Evolutionary conservation across 92 coral and sea anemone species (phyloP), one percentile per base, ranked within the genome.

Genomic region (Parazoanthus atlanticus): DNA sequence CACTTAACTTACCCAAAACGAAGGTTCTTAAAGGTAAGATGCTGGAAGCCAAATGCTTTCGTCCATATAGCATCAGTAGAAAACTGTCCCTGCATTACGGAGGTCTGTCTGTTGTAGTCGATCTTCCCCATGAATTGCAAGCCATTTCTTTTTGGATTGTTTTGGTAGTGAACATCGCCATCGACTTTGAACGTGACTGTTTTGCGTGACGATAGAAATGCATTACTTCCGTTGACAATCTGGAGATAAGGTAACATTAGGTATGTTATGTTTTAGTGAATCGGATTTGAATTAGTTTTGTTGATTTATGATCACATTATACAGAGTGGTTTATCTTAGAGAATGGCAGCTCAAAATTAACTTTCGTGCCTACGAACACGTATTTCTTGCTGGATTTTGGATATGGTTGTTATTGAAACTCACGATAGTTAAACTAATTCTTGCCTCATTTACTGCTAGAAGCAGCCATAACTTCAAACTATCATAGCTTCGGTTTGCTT

Each of bases 31-130:
- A 96, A 61, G 6, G 98, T 89, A 54, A 97, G 90, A 78, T 91
- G 82, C 40, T 91, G 90, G 17, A 93, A 82, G 15, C 98, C 98
- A 86, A 97, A 94, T 16, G 98, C 98, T 15, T 89, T 91, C 9
- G 83, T 88, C 99, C 99, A 97, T 30, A 81, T 89, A 16, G 93
- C 85, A n/a, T 89, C 66, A 71, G 95, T 90, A 67, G 89, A 84
- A 79, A 97, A 90, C 65, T 88, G 77, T n/a, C 96, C 99, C 28
- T 88, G 81, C 30, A 97, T 74, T 47, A 87, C 77, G 5, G 94
- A 89, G 75, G 82, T 82, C 46, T 71, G 56, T 29, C 92, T 92
- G 49, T 88, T 79, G 88, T 94, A 93, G 34, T 82, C 88, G 70
- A 97, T 78, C 74, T 85, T 92, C 16, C 99, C 99, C 11, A 52